A percentile compares a stretch with the other conserved stretches of the same genome.
These are phyloP conservation scores for Pristionchus japonicus DNA, from an alignment of 2,888 invertebrate genomes.

Conservation along the genomic window DNA sequence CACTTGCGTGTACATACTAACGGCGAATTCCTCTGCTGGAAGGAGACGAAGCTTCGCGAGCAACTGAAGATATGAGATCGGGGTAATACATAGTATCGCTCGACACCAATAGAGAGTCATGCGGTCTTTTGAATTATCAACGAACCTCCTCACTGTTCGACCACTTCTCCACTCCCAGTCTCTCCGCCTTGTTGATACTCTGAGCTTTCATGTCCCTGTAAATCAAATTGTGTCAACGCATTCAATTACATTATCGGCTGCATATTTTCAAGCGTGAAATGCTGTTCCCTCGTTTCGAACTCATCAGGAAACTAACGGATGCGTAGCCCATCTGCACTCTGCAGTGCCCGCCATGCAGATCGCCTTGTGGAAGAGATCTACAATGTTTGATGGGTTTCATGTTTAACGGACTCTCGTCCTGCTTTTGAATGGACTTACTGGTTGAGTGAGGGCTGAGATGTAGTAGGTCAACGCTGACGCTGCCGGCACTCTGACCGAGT, in stretches of 20 bases:
- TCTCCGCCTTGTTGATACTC: background rate
- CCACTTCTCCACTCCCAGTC: background rate
- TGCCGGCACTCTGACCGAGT: background rate
- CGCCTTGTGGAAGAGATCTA: conserved; percentile 60
- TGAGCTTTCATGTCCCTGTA: background rate
- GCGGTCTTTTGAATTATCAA: background rate
- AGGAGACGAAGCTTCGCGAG: background rate
- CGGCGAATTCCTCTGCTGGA: background rate
- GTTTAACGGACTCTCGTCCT: no score
- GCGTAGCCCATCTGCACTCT: conserved; percentile 35
- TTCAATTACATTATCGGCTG: no score
- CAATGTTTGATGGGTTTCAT: background rate
- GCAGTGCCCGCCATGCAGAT: conserved; percentile 60
- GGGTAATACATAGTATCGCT: no score
- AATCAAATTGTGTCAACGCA: no score
- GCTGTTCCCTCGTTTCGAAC: no score
- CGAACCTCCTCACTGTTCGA: background rate
- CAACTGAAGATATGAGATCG: background rate
- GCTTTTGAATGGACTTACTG: background rate
- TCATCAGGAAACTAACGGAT: background rate
- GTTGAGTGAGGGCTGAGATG: background rate
- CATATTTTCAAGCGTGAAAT: background rate
- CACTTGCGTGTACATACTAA: background rate
- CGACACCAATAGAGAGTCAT: no score
- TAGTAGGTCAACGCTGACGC: background rate